Conservation (phyloP, 2,797 vertebrate genomes). For the Eutrigla gurnardus region DNA sequence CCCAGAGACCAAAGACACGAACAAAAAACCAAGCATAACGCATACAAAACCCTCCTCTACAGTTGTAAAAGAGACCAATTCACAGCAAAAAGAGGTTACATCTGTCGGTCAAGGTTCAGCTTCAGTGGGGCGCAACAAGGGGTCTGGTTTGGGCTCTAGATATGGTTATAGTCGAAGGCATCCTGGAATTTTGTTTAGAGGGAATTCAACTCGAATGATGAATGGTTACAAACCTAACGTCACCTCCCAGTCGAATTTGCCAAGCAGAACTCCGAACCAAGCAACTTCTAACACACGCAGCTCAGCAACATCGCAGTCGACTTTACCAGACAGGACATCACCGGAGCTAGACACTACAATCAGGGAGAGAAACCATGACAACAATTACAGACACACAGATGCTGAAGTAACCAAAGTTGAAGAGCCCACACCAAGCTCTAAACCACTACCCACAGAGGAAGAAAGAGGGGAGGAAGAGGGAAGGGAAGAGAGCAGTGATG, state of each 20-base stretch:
- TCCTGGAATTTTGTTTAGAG: slow-evolving; percentile 65
- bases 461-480: slow-evolving; percentile 46
- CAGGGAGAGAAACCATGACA: slow-evolving; percentile 35
- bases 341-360: slow-evolving; percentile 49
- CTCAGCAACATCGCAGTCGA: slow-evolving; percentile 56
- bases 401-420: slow-evolving; percentile 53
- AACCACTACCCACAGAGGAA: slow-evolving; percentile 49
- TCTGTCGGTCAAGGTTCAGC: slow-evolving; percentile 49
- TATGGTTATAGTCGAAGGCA: slow-evolving; percentile 71
- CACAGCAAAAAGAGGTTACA: slow-evolving; percentile 59
- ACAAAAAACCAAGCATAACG: slow-evolving; percentile 52
- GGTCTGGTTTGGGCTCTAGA: slow-evolving; percentile 61
- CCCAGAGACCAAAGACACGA: slow-evolving; percentile 64
- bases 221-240: slow-evolving; percentile 72
- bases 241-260: slow-evolving; percentile 61
- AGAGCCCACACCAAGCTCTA: slow-evolving; percentile 57
- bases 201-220: slow-evolving; percentile 70
- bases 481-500: slow-evolving; percentile 34
- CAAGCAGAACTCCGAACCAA: slow-evolving; percentile 62
- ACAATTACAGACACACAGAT: slow-evolving; percentile 43
- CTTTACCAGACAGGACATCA: slow-evolving; percentile 62
- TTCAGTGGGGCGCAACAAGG: slow-evolving; percentile 53
- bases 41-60: slow-evolving; percentile 62
- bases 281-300: slow-evolving; percentile 46
- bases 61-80: slow-evolving; percentile 56